Conservation (phyloP, 1,140 invertebrate species). For the Drosophila dunni region DNA sequence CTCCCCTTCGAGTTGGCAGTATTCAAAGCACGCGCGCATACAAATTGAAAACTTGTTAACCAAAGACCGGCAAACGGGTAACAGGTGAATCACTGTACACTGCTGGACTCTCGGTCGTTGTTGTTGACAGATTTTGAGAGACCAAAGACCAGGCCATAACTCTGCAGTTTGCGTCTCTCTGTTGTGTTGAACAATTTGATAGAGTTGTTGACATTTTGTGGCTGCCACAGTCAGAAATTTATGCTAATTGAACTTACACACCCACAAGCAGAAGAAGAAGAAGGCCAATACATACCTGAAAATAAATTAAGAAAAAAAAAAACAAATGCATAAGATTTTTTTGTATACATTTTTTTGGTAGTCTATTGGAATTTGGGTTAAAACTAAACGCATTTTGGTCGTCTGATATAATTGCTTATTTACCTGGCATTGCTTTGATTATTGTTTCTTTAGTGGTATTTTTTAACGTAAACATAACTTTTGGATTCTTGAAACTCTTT, state of each 20-base stretch:
- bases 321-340: constrained; percentile 67
- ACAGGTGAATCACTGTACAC: constrained; percentile 58
- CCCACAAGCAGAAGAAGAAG: constrained; percentile 27
- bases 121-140: constrained; percentile 68
- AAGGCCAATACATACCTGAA: constrained; percentile 68
- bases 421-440: constrained; percentile 69
- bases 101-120: constrained; percentile 14
- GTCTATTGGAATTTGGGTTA: constrained; percentile 60
- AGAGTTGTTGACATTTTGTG: constrained; percentile 76
- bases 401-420: constrained; percentile 24
- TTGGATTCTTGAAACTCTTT: constrained; percentile 39
- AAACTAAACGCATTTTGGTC: constrained; percentile 61
- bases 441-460: constrained; percentile 12
- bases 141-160: constrained; percentile 23
- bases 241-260: constrained; percentile 68
- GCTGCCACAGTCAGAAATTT: constrained; percentile 60
- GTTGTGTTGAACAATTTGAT: constrained; percentile 59
- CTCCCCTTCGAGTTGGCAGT: constrained; percentile 38
- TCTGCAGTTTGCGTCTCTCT: constrained; percentile 34
- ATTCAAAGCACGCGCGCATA: constrained; percentile 82
- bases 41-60: constrained; percentile 83
- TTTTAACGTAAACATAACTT: constrained; percentile 68
- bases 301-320: constrained; percentile 48
- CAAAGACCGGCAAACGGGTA: constrained; percentile 48
- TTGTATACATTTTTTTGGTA: constrained; percentile 17